Evolutionary conservation across 1,140 invertebrate species (phyloP).

Genomic region (Vanessa atalanta): DNA sequence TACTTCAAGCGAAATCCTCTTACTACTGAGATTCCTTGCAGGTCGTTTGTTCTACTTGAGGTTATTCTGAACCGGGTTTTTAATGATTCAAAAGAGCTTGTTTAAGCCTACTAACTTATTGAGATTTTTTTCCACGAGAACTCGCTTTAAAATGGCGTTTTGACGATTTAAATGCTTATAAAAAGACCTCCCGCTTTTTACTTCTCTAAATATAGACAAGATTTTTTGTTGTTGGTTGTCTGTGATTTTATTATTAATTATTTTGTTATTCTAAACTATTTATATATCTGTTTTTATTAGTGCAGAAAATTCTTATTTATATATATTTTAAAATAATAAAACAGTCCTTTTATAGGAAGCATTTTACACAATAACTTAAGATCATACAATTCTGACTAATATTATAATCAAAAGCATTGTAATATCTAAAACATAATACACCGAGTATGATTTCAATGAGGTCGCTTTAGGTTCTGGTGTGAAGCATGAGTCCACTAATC

Average conservation of each 20-base stretch:
- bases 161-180: constrained; percentile 33
- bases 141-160: constrained; percentile 20
- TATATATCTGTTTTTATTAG: no score
- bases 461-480: constrained; percentile 23
- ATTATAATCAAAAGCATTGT: background rate
- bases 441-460: constrained; percentile 14
- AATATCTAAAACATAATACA: constrained; percentile 11
- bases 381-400: background rate
- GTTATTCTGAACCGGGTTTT: constrained; percentile 34
- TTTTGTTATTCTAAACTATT: no score
- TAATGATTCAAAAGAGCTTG: constrained; percentile 39
- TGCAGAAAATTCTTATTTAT: no score
- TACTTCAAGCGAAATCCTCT: constrained; percentile 33
- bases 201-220: constrained; percentile 1
- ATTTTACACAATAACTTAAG: no score
- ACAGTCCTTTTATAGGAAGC: no score
- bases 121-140: constrained; percentile 26
- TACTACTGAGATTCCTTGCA: constrained; percentile 28
- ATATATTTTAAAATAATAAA: no score
- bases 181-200: constrained; percentile 1
- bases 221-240: background rate
- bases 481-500: constrained; percentile 39
- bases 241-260: no score
- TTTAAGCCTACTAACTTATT: constrained; percentile 41
- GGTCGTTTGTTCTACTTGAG: constrained; percentile 39